Conservation (phyloP, 2,797 vertebrate species). For the Acrossocheilus wenchowensis region DNA sequence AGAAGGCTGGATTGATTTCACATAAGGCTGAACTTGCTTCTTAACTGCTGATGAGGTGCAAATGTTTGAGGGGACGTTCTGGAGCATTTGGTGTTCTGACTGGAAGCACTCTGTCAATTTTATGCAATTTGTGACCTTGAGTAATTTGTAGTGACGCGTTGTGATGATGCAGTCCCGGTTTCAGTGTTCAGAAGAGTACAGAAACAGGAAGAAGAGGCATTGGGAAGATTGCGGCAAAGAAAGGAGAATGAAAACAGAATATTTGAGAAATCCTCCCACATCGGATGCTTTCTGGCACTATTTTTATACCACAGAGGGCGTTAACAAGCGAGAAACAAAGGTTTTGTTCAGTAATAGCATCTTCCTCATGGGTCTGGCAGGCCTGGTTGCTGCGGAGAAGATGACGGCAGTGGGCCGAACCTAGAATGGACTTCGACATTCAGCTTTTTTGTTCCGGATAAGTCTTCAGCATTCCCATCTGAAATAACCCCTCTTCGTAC, state of each 20-base stretch:
- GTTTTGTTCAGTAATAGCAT: constrained; percentile 25
- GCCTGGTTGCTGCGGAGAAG: constrained; percentile 12
- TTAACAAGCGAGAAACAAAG: constrained; percentile 49
- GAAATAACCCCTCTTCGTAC: constrained; percentile 21
- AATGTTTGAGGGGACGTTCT: neutral
- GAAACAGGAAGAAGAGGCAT: constrained; percentile 6
- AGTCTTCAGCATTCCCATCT: neutral
- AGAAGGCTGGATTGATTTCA: constrained; percentile 32
- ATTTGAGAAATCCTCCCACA: constrained; percentile 45
- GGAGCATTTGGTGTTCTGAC: neutral
- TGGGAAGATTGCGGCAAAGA: constrained; percentile 7
- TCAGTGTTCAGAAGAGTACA: constrained; percentile 27
- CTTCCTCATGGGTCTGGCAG: constrained; percentile 24
- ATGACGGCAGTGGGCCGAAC: constrained; percentile 17
- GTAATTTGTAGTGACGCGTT: neutral
- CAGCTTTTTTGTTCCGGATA: neutral
- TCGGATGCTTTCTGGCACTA: constrained; percentile 16
- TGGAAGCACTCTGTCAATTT: neutral
- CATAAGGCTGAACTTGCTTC: neutral
- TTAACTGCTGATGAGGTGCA: constrained; percentile 19
- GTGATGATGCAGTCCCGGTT: constrained; percentile 10
- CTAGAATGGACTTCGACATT: neutral
- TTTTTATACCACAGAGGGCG: constrained; percentile 41
- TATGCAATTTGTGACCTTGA: neutral
- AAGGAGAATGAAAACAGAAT: constrained; percentile 9